Percentiles rank a stretch among this genome's conserved stretches.
Conservation (phyloP, 2,888 invertebrate genomes). For the Rhimphoctona megacephalus region DNA sequence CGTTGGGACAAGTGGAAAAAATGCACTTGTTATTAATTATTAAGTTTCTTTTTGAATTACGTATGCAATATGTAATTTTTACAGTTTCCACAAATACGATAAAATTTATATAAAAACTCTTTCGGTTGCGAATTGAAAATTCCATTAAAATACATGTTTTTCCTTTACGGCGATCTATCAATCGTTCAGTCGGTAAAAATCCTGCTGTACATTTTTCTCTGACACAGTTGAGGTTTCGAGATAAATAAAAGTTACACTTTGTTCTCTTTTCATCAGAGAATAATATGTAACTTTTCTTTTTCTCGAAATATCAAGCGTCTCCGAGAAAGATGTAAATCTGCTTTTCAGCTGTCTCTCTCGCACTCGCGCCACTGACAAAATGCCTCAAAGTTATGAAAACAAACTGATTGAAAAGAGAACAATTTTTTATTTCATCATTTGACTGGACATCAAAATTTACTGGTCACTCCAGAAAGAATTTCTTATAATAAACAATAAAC, state of each 20-base stretch:
- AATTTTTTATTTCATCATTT: background rate
- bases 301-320: too few species aligned
- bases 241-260: too few species aligned
- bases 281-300: too few species aligned
- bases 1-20: background rate
- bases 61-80: background rate
- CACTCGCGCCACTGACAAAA: too few species aligned
- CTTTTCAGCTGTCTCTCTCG: too few species aligned
- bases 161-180: too few species aligned
- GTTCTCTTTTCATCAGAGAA: too few species aligned
- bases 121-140: background rate
- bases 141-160: background rate
- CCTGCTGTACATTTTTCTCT: too few species aligned
- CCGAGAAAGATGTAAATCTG: too few species aligned
- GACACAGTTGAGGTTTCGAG: too few species aligned
- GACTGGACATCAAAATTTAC: background rate
- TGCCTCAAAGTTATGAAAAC: background rate
- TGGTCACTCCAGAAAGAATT: background rate
- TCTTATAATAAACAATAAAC: background rate
- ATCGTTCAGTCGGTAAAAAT: too few species aligned
- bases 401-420: background rate
- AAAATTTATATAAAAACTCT: background rate
- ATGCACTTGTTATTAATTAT: background rate
- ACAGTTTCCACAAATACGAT: background rate
- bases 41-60: background rate